Conservation (phyloP, 2,797 vertebrate genomes). For the Aeoliscus strigatus region DNA sequence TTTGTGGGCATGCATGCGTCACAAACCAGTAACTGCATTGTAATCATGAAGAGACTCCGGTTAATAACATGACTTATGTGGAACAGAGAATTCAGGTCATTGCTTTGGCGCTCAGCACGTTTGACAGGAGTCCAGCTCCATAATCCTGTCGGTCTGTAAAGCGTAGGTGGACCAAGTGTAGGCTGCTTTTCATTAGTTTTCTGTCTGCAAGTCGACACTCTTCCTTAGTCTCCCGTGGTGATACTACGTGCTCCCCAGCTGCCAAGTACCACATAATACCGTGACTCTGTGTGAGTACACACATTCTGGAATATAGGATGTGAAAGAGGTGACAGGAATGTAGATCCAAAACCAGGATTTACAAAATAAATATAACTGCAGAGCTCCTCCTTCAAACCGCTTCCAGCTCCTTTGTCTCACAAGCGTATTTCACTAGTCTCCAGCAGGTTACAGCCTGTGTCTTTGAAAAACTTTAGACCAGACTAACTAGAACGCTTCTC, state of each 20-base stretch:
- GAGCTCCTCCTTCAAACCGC: conserved; percentile 24
- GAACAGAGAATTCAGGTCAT: conserved; percentile 54
- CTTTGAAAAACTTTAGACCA: conserved; percentile 23
- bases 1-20: too few species aligned
- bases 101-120: conserved; percentile 41
- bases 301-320: conserved; percentile 32
- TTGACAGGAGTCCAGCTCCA: conserved; percentile 46
- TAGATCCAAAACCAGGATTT: conserved; percentile 36
- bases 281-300: conserved; percentile 6
- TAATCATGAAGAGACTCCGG: conserved; percentile 36
- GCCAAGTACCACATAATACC: too few species aligned
- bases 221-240: conserved; percentile 48
- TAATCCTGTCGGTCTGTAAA: conserved; percentile 45
- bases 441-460: conserved; percentile 39
- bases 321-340: conserved; percentile 44
- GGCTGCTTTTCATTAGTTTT: conserved; percentile 67
- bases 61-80: conserved; percentile 52
- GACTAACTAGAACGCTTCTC: too few species aligned
- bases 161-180: conserved; percentile 67
- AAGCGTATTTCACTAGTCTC: too few species aligned
- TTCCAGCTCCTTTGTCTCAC: too few species aligned
- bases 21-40: conserved; percentile 12
- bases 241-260: conserved; percentile 57
- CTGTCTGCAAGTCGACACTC: conserved; percentile 47
- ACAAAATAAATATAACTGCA: conserved; percentile 32